Evolutionary conservation across 2,888 invertebrate genomes (phyloP).

Genomic region (Macaria liturata): DNA sequence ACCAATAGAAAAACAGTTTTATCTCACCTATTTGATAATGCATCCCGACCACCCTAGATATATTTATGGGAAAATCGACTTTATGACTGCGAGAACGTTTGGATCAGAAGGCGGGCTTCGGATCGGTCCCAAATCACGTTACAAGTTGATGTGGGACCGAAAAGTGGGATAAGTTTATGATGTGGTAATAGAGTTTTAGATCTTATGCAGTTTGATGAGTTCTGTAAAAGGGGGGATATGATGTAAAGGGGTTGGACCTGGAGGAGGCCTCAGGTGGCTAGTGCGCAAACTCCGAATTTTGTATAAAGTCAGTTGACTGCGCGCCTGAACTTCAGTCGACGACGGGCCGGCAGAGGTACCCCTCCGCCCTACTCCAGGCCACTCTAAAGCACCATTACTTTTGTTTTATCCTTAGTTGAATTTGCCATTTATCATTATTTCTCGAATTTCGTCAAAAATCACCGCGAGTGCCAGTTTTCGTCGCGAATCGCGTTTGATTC

Average conservation of each 20-base stretch:
- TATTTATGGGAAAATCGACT: background rate
- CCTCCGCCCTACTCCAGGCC: slow-evolving; percentile 1
- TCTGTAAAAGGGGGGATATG: background rate
- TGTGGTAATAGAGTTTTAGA: background rate
- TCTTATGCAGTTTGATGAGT: background rate
- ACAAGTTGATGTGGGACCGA: background rate
- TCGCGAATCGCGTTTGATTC: background rate
- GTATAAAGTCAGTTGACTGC: slow-evolving; percentile 12
- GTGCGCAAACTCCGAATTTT: background rate
- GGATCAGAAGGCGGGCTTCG: background rate
- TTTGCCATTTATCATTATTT: background rate
- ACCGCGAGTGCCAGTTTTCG: background rate
- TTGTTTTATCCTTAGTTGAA: background rate
- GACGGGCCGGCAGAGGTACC: background rate
- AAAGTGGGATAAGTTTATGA: background rate
- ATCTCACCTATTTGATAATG: background rate
- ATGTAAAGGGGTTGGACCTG: background rate
- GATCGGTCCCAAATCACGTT: background rate
- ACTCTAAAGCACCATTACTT: background rate
- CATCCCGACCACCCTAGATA: background rate
- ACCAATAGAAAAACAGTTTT: background rate
- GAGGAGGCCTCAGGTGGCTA: slow-evolving; percentile 2
- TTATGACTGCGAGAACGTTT: background rate
- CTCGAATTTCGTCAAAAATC: background rate
- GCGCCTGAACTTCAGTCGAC: slow-evolving; percentile 9